Base-by-base conservation (phyloP, 2,888 invertebrate genomes). In the Eustalomyia histrio region DNA sequence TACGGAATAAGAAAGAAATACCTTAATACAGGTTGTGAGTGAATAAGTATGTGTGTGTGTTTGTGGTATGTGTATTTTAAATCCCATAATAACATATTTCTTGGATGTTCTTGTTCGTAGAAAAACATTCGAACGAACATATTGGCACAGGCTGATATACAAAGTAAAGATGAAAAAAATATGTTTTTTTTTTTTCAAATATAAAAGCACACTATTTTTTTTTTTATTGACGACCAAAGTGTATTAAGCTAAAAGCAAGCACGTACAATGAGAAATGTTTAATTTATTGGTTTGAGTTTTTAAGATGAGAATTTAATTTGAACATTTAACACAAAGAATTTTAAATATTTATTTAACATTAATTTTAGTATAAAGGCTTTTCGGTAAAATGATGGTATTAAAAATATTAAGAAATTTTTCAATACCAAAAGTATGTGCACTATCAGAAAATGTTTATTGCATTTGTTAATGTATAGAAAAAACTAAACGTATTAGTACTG, bases 51-150 rank as follows among this genome's bases (percentile, higher is more conserved):
- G 14, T 9, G 29, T 17, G 16, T 5, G 3, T 16, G 7, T 10
- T 17, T 29, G 9, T 47, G 8, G 18, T 18, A n/a, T 33, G 63
- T 64, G 29, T 16, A n/a, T 50, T 69, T 47, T 58, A 35, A 50
- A 21, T 60, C 18, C 60, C 35, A 60, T 60, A 47, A 50, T 33
- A 52, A 52, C 16, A 18, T 35, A 60, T 52, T 69, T 33, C 47
- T 18, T 18, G 58, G 33, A 58, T 50, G 17, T 69, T 50, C 33
- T 58, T 58, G 18, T 33, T n/a, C 12, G 7, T 5, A 9, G 5
- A 0, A 0, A 8, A 21, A n/a, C 0, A n/a, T 35, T 7, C 16
- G 43, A 47, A 47, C 39, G 12, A n/a, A 47, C 43, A 47, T 4
- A 47, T 47, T 29, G 50, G 12, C 16, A 50, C 47, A 63, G 29